Evolutionary conservation across 1,140 invertebrate species (phyloP).

Genomic region (Drosophila micromelanica): DNA sequence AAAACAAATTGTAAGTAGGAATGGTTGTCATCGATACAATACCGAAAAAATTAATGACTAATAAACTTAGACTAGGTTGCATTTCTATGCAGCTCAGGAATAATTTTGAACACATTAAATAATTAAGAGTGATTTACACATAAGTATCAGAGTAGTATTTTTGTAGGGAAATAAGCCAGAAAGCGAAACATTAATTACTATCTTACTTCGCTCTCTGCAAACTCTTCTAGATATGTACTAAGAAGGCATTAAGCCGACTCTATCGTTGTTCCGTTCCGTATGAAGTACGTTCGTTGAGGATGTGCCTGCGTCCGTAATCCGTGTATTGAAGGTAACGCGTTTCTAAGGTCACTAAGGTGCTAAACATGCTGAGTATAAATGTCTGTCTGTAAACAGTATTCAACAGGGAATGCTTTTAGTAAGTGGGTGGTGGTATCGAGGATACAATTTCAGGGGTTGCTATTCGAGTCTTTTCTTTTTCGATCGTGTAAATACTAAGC

Average conservation of each 20-base stretch:
- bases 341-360: slow-evolving; percentile 82
- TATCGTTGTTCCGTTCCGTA: slow-evolving; percentile 58
- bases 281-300: slow-evolving; percentile 40
- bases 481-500: slow-evolving; percentile 57
- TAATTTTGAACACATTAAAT: slow-evolving; percentile 68
- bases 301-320: slow-evolving; percentile 28
- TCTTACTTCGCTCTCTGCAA: slow-evolving; percentile 12
- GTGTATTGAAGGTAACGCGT: slow-evolving; percentile 72
- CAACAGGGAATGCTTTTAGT: slow-evolving; percentile 50
- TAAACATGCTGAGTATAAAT: slow-evolving; percentile 65
- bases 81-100: slow-evolving; percentile 60
- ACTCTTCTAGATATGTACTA: slow-evolving; percentile 66
- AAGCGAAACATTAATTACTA: slow-evolving; percentile 3
- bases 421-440: slow-evolving; percentile 1
- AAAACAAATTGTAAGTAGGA: slow-evolving; percentile 74
- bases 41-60: slow-evolving; percentile 50
- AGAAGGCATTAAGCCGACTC: slow-evolving; percentile 32
- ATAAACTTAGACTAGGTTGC: slow-evolving; percentile 64
- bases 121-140: slow-evolving; percentile 26
- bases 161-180: slow-evolving; percentile 12
- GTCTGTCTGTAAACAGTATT: slow-evolving; percentile 43
- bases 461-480: slow-evolving; percentile 61
- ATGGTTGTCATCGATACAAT: slow-evolving; percentile 56
- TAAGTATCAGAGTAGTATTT: slow-evolving; percentile 31
- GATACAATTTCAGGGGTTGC: slow-evolving; percentile 24